Evolutionary conservation across 2,888 invertebrate genomes (phyloP), one percentile per base, ranked within the genome.

Genomic region (Latrodectus hesperus): DNA sequence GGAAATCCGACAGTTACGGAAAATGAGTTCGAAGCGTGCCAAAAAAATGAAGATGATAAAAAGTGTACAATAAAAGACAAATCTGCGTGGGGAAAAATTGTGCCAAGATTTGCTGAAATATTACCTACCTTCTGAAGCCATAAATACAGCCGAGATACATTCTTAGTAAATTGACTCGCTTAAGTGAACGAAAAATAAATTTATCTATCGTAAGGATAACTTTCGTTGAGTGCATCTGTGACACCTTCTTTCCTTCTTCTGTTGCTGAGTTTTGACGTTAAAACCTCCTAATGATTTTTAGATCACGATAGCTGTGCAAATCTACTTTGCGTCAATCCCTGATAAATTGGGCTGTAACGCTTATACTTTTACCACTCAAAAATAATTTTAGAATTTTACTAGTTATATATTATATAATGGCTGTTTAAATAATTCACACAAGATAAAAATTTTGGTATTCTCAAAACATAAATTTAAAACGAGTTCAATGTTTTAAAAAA

Each of bases 1-100:
- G 77, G 68, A 55, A 67, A 78, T 78, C 68, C 77, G 53, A 68
- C 52, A 64, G 64, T 64, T 65, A 49, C 11, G 75, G 75, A 75
- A 75, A 75, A 75, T 75, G 75, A 75, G 75, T 38, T 64, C 22
- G 49, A 65, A 65, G 64, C 71, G n/a, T 72, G 49, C 49, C 51
- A 11, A 11, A n/a, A 51, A 72, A 49, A 72, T 51, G 17, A 51
- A 17, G 38, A 38, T 3, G 38, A 38, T 38, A 38, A 16, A 51
- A 49, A 51, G 49, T 51, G 52, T n/a, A 72, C 49, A 72, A 51
- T 71, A 71, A 70, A 72, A 72, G 51, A n/a, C 51, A 51, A n/a
- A 51, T n/a, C 71, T 38, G 49, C n/a, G 51, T 51, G 51, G 49
- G 51, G 51, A 72, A 51, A 71, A 49, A 49, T 9, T 72, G 71